Percentiles rank a stretch among this genome's conserved stretches.
Conservation (phyloP, 2,797 vertebrate genomes). For the Sebastes wilsoni region DNA sequence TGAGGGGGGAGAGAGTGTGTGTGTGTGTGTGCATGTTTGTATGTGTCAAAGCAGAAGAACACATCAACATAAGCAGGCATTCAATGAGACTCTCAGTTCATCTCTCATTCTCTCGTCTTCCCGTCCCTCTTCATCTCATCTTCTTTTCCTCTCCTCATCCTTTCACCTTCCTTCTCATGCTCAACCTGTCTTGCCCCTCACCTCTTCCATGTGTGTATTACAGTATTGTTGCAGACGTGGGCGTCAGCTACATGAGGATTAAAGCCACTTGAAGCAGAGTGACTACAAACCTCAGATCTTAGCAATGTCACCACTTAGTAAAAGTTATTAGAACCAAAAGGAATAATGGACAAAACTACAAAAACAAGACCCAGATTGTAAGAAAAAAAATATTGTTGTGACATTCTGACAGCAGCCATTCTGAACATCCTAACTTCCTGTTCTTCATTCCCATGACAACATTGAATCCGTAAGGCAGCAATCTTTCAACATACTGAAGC, state of each 20-base stretch:
- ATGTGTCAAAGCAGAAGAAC: accelerated
- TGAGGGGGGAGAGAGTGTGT: too few relatives aligned
- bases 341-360: not conserved
- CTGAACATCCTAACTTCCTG: not conserved
- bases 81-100: not conserved
- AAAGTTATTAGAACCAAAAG: not conserved
- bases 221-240: not conserved
- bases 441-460: not conserved
- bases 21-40: too few relatives aligned
- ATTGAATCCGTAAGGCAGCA: too few relatives aligned
- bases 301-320: not conserved
- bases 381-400: not conserved
- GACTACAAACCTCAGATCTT: not conserved
- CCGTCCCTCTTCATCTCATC: not conserved
- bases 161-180: not conserved
- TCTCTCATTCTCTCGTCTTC: not conserved
- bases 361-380: not conserved
- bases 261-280: not conserved
- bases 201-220: not conserved
- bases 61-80: not conserved
- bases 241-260: not conserved
- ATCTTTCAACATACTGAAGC: too few relatives aligned
- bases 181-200: not conserved
- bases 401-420: not conserved
- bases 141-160: not conserved